Evolutionary conservation across 37 sponge, comb jelly and placozoan genomes (phyloP).

Genomic region (Amphimedon queenslandica): DNA sequence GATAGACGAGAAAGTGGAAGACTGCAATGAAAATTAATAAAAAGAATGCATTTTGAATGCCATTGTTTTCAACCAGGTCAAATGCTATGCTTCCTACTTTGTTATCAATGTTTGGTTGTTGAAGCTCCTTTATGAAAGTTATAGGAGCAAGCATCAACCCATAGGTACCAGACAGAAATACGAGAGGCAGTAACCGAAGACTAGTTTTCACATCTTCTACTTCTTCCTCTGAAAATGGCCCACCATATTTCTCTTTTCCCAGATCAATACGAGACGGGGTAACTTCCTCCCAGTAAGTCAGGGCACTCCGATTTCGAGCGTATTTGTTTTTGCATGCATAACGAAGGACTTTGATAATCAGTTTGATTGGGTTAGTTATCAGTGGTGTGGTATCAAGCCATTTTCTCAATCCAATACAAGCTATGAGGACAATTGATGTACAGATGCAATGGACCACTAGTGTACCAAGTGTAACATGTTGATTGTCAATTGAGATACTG

Average conservation of each 20-base stretch:
- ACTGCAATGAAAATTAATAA: neutral
- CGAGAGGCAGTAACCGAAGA: neutral
- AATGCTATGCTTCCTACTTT: no score
- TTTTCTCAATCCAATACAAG: neutral
- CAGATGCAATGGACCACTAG: neutral
- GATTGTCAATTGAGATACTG: neutral
- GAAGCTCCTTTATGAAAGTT: neutral
- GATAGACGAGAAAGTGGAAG: constrained; percentile 3
- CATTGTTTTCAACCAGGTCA: neutral
- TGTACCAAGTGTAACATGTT: neutral
- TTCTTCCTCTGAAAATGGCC: constrained; percentile 6
- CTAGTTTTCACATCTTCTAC: constrained; percentile 4
- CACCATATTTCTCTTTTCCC: constrained; percentile 4
- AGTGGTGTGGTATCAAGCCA: constrained; percentile 2
- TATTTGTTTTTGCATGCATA: constrained; percentile 9
- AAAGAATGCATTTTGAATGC: neutral
- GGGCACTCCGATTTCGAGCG: constrained; percentile 1
- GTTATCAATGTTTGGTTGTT: no score
- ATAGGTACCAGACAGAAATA: neutral
- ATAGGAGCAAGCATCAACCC: neutral
- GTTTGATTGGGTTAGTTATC: constrained; percentile 3
- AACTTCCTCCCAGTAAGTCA: constrained; percentile 1
- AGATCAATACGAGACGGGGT: neutral
- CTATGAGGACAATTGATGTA: neutral
- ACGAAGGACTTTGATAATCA: neutral